Evolutionary conservation across 1,140 invertebrate genomes (phyloP).

Genomic region (Drosophila arizonae): DNA sequence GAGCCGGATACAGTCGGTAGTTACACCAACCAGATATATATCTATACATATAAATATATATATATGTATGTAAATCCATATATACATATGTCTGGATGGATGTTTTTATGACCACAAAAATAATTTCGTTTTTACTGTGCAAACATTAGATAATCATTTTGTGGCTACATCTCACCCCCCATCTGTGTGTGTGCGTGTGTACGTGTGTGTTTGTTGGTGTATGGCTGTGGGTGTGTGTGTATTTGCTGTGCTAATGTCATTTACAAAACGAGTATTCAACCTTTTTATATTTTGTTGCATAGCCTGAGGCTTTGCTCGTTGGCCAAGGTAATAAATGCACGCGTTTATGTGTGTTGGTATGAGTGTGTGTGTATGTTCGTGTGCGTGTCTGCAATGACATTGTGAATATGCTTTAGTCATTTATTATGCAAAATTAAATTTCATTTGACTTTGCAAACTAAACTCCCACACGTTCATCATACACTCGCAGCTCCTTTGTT

Average conservation of each 20-base stretch:
- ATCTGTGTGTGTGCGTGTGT: neutral
- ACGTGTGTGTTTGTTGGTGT: too few species aligned
- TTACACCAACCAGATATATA: constrained; percentile 30
- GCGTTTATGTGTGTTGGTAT: constrained; percentile 1
- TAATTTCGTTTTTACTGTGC: constrained; percentile 75
- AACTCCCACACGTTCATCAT: neutral
- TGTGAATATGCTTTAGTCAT: constrained; percentile 48
- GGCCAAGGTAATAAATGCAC: constrained; percentile 43
- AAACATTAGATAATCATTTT: constrained; percentile 77
- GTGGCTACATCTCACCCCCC: constrained; percentile 16
- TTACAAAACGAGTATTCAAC: constrained; percentile 58
- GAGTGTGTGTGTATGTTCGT: constrained; percentile 5
- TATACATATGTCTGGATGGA: constrained; percentile 35
- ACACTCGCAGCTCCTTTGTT: constrained; percentile 17
- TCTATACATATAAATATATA: too few species aligned
- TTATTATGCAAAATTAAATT: constrained; percentile 66
- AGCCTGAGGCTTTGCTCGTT: constrained; percentile 37
- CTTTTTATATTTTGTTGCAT: constrained; percentile 51
- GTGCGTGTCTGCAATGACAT: constrained; percentile 22
- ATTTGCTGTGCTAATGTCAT: constrained; percentile 34
- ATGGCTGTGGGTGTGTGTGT: constrained; percentile 20
- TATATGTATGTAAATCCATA: constrained; percentile 2
- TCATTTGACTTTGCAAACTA: constrained; percentile 58
- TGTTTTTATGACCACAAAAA: constrained; percentile 72
- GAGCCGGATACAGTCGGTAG: constrained; percentile 41